Conservation (phyloP, 2,888 invertebrate species). For the Apocheima hispidaria region DNA sequence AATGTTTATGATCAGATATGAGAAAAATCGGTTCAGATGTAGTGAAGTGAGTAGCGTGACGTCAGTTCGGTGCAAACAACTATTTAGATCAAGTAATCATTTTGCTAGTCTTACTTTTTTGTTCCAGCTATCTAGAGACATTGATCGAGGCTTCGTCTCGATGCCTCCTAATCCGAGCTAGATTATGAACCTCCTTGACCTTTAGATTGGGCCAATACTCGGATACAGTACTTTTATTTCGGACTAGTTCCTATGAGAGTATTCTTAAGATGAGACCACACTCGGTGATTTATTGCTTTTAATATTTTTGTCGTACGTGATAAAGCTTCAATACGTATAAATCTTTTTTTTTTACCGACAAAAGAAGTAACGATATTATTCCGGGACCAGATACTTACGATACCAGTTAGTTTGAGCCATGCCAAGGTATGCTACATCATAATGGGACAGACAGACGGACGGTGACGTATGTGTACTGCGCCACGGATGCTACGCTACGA, state of each 20-base stretch:
- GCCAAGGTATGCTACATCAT: neutral
- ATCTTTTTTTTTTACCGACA: too few relatives aligned
- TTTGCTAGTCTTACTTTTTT: neutral
- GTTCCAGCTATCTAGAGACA: neutral
- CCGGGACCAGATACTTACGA: too few relatives aligned
- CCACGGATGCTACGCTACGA: neutral
- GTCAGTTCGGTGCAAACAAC: too few relatives aligned
- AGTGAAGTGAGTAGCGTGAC: too few relatives aligned
- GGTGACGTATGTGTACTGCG: neutral
- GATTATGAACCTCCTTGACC: slow-evolving; percentile 23
- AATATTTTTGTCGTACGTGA: neutral
- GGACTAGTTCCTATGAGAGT: slow-evolving; percentile 7
- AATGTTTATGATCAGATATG: too few relatives aligned
- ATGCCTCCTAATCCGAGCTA: slow-evolving; percentile 9
- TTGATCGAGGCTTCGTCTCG: slow-evolving; percentile 6
- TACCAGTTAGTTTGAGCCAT: too few relatives aligned
- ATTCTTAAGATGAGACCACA: neutral
- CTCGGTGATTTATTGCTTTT: neutral
- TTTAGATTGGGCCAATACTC: slow-evolving; percentile 10
- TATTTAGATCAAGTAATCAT: too few relatives aligned
- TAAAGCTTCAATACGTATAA: too few relatives aligned
- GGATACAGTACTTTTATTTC: slow-evolving; percentile 11
- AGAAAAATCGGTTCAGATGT: too few relatives aligned
- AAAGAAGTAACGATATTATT: too few relatives aligned
- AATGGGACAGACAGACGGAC: too few relatives aligned